Evolutionary conservation across 2,113 vertebrate species (phyloP).

Genomic region (Daphoenositta chrysoptera): DNA sequence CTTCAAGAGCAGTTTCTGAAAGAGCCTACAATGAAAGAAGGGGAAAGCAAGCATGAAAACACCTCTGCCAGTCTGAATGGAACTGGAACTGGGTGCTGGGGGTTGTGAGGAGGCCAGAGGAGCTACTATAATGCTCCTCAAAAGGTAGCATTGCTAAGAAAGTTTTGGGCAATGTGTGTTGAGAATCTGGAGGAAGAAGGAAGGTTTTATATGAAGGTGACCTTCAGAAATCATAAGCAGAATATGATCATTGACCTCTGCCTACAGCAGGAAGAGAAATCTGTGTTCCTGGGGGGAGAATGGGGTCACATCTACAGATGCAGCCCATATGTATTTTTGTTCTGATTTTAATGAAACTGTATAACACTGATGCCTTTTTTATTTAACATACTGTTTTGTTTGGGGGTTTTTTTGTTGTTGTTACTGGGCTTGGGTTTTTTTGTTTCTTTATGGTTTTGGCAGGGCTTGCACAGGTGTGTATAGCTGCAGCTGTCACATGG

Average conservation of each 20-base stretch:
- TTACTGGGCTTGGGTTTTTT: not conserved
- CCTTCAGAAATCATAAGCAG: not conserved
- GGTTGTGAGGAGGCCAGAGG: not conserved
- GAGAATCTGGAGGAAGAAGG: not conserved
- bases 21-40: not conserved
- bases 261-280: not conserved
- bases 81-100: not conserved
- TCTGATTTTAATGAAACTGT: not conserved
- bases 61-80: not conserved
- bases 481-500: not conserved
- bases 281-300: not conserved
- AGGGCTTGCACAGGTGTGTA: not conserved
- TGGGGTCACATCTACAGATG: not conserved
- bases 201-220: not conserved
- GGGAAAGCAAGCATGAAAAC: not conserved
- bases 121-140: not conserved
- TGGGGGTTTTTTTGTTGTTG: not conserved
- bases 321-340: constrained; percentile 3
- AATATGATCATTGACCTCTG: not conserved
- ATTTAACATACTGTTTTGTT: not conserved
- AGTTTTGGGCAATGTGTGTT: not conserved
- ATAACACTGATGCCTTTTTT: not conserved
- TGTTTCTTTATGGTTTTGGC: not conserved
- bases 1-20: not conserved
- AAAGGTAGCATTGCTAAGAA: not conserved